Conservation (phyloP, 2,888 invertebrate species). For the Mimas tiliae region DNA sequence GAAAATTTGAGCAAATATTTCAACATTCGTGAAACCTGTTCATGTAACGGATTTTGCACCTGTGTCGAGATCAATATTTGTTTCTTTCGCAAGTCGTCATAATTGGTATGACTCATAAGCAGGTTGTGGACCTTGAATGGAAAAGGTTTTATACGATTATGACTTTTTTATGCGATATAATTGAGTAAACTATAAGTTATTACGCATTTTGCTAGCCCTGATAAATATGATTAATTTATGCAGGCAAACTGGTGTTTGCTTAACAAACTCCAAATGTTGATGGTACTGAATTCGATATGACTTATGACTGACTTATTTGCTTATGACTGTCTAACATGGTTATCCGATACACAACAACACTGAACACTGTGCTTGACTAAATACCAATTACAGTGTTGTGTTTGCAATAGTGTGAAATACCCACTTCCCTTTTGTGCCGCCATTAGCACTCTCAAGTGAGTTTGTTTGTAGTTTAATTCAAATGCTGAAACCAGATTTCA, state of each 20-base stretch:
- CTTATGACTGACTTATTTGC: no score
- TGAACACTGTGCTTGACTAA: not conserved
- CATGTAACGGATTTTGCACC: not conserved
- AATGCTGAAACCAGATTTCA: not conserved
- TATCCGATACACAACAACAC: not conserved
- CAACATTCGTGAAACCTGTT: not conserved
- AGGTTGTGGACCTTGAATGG: not conserved
- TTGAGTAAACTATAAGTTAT: not conserved
- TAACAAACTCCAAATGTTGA: not conserved
- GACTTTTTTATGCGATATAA: not conserved
- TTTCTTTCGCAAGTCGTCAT: not conserved
- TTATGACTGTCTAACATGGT: no score
- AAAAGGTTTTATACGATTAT: not conserved
- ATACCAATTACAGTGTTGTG: not conserved
- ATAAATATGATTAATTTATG: not conserved
- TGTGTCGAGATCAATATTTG: constrained; percentile 3
- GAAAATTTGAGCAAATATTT: not conserved
- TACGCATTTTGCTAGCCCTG: no score
- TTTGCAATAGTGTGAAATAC: constrained; percentile 2
- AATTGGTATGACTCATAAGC: not conserved
- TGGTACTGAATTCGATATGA: no score
- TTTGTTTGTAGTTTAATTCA: constrained; percentile 4
- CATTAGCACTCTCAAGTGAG: not conserved
- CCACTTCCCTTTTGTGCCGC: not conserved
- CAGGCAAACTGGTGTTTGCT: not conserved